These are phyloP conservation scores for Drosophila pseudotalamancana DNA, from an alignment of 2,888 invertebrate species.

Conservation along the genomic window DNA sequence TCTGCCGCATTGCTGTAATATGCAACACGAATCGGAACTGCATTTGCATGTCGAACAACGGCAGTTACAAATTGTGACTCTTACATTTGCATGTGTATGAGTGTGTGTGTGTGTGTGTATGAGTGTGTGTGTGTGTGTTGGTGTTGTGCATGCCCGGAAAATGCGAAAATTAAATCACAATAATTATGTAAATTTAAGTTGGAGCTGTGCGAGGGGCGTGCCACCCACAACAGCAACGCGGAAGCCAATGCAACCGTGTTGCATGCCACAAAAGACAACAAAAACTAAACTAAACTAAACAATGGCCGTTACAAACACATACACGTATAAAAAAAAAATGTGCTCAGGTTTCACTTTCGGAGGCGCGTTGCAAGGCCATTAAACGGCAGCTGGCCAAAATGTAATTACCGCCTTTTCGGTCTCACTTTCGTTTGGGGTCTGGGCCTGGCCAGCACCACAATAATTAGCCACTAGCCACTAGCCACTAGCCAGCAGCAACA, in stretches of 20 bases:
- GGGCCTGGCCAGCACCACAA: conserved; percentile 28
- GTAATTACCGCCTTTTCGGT: conserved; percentile 66
- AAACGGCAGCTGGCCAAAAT: conserved; percentile 33
- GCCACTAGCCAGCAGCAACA: conserved; percentile 50
- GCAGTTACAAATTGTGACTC: conserved; percentile 58
- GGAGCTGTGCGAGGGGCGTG: conserved; percentile 48
- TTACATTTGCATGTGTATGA: conserved; percentile 36
- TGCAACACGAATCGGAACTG: conserved; percentile 47
- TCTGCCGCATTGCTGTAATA: conserved; percentile 5
- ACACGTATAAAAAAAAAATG: neutral
- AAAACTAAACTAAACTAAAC: conserved; percentile 34
- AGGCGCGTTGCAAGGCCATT: conserved; percentile 49
- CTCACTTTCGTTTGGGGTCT: conserved; percentile 59
- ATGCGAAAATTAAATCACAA: conserved; percentile 71
- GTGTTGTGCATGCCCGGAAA: conserved; percentile 41
- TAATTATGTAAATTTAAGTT: conserved; percentile 72
- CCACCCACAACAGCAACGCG: conserved; percentile 64
- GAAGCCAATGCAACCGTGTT: conserved; percentile 38
- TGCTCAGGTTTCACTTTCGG: conserved; percentile 55
- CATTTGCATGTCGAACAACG: conserved; percentile 40
- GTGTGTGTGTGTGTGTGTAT: neutral
- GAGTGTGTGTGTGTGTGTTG: neutral
- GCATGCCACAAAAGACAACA: conserved; percentile 33
- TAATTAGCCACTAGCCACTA: conserved; percentile 55
- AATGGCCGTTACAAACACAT: conserved; percentile 20